A percentile compares a stretch with the other conserved stretches of the same genome.
Evolutionary conservation across 2,888 invertebrate species (phyloP).

Genomic region (Brachypterus glaber): DNA sequence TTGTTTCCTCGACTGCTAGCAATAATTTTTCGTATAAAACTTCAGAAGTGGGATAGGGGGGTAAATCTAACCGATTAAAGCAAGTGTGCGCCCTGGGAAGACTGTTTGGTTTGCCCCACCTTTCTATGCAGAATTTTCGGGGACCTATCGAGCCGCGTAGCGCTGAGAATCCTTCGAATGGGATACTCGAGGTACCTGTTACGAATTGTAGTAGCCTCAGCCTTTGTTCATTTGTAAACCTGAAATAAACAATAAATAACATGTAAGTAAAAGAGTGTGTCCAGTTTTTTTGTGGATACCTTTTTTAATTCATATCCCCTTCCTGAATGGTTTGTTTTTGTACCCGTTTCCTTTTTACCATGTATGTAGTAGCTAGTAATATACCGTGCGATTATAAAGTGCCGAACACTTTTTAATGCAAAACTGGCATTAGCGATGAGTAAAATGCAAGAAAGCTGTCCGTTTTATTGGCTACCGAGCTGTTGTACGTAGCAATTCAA

Average conservation of each 20-base stretch:
- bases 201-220: constrained; percentile 91
- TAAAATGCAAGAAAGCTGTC: too few species aligned
- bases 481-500: too few species aligned
- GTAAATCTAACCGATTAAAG: constrained; percentile 93
- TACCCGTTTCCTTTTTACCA: too few species aligned
- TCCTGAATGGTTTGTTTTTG: too few species aligned
- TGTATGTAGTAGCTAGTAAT: too few species aligned
- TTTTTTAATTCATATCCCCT: too few species aligned
- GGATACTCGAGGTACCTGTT: constrained; percentile 95
- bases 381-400: too few species aligned
- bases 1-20: constrained; percentile 91
- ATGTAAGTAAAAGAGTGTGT: not conserved
- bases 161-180: constrained; percentile 94
- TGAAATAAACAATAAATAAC: constrained; percentile 29
- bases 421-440: too few species aligned
- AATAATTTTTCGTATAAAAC: constrained; percentile 85
- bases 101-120: constrained; percentile 92
- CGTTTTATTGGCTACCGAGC: too few species aligned
- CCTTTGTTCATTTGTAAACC: constrained; percentile 90
- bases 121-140: constrained; percentile 91
- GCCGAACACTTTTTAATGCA: too few species aligned
- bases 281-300: too few species aligned
- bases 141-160: constrained; percentile 92
- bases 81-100: constrained; percentile 95
- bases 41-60: constrained; percentile 88